Conservation (phyloP, 2,797 vertebrate genomes). For the Gambelia wislizenii region DNA sequence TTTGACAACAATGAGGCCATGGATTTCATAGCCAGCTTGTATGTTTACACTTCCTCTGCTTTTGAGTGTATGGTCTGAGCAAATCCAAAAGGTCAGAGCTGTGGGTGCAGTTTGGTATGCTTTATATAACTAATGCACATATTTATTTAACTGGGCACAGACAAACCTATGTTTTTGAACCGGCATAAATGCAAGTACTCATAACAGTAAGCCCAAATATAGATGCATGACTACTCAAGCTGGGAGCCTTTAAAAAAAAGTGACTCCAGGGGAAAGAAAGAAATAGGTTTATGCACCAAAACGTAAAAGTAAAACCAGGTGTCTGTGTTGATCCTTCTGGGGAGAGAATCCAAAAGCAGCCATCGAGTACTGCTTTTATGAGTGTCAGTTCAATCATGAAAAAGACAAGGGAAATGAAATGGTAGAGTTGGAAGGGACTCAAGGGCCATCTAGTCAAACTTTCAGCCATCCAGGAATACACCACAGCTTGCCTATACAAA, state of each 20-base stretch:
- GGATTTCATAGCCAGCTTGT: neutral
- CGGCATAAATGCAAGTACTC: neutral
- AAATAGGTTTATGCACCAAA: neutral
- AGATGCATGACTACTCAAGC: fast-evolving
- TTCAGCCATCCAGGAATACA: too few relatives aligned
- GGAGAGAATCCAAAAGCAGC: too few relatives aligned
- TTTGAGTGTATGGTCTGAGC: neutral
- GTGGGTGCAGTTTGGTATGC: fast-evolving
- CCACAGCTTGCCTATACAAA: too few relatives aligned
- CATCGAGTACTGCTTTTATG: too few relatives aligned
- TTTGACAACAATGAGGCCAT: neutral
- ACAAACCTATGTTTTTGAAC: neutral
- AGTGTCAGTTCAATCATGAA: too few relatives aligned
- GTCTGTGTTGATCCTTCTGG: neutral
- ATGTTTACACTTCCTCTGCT: neutral
- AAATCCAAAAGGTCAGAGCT: conserved; percentile 7
- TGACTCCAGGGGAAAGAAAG: neutral
- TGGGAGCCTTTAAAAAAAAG: neutral
- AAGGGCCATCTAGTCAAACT: too few relatives aligned
- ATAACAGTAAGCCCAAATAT: neutral
- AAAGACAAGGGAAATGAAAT: too few relatives aligned
- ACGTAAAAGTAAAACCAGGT: neutral
- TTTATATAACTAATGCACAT: conserved; percentile 9
- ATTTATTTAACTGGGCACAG: neutral
- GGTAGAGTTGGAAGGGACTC: too few relatives aligned